Evolutionary conservation across 2,888 invertebrate species (phyloP).

Genomic region (Hirtodrosophila duncani): DNA sequence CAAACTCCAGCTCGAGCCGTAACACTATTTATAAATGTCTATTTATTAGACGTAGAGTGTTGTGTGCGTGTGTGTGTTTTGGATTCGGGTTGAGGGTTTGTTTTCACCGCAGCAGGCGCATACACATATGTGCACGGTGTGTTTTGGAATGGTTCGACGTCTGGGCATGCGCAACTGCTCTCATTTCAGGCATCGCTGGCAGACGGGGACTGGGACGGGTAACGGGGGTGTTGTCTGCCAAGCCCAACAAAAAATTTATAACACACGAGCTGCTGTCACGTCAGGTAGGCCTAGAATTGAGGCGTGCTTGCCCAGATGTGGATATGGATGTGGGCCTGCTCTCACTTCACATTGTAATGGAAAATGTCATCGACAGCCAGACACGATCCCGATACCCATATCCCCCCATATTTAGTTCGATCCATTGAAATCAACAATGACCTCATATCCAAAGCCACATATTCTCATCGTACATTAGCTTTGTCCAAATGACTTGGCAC

Average conservation of each 20-base stretch:
- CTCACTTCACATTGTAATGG: constrained; percentile 59
- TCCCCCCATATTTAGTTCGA: constrained; percentile 20
- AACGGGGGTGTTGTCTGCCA: constrained; percentile 35
- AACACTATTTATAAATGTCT: constrained; percentile 55
- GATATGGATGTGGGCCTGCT: too few species aligned
- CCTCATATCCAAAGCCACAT: constrained; percentile 42
- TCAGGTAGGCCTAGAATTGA: constrained; percentile 57
- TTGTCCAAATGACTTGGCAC: constrained; percentile 59
- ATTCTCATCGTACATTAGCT: too few species aligned
- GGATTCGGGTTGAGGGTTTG: too few species aligned
- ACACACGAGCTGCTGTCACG: constrained; percentile 38
- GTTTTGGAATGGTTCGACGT: too few species aligned
- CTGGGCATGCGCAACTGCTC: constrained; percentile 59
- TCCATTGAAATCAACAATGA: constrained; percentile 14
- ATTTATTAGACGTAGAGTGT: too few species aligned
- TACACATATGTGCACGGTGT: too few species aligned
- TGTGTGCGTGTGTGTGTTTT: too few species aligned
- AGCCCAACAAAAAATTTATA: constrained; percentile 37
- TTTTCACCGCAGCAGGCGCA: too few species aligned
- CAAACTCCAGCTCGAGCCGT: too few species aligned
- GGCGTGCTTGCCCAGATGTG: constrained; percentile 53
- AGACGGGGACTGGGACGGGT: too few species aligned
- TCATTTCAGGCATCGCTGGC: constrained; percentile 35
- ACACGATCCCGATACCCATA: not conserved
- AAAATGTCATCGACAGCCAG: constrained; percentile 58